Evolutionary conservation across 2,888 invertebrate species (phyloP), one percentile per base, ranked within the genome.

Genomic region (Thymelicus sylvestris): DNA sequence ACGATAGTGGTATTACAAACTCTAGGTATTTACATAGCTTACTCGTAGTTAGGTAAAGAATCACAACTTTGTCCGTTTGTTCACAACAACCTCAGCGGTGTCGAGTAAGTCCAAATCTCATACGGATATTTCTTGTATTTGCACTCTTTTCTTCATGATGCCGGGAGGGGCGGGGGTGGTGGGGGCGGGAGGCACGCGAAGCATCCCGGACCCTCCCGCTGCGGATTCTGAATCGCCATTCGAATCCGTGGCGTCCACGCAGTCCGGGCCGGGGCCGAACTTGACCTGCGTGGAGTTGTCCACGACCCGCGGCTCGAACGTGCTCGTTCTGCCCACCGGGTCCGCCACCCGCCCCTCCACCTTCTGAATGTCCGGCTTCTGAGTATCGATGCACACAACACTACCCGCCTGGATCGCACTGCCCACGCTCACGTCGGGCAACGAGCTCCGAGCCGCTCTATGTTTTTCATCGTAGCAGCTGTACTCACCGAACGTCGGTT

Each of bases 111-210:
- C 68, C 78, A 89, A 92, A 83, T 87, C 93, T 96, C 95, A 98
- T 93, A 98, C 98, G 74, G 97, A 97, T 93, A 98, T 98, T 90
- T 98, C 98, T 90, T 97, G 97, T 87, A 98, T 98, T 93, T 98
- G 98, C 81, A 98, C 98, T 88, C 98, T 95, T 91, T 98, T 98
- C 91, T 98, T 98, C 94, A 96, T 96, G 75, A 96, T 96, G 71
- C 96, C 96, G 8, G 97, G 96, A 0, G 97, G 96, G 59, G 95
- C 95, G 6, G 96, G 96, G 13, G 92, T 89, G 47, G 91, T 80
- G 59, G 87, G 78, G 6, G 88, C 85, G 68, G 91, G 88, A 0
- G 91, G 91, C 47, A 86, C 89, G 55, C 95, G 90, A 65, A 95
- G 90, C 19, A 94, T 94, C 19, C 92, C 94, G 48, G 94, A 87